These are phyloP conservation scores for Pristionchus pacificus DNA, from an alignment of 1,140 invertebrate species.

Conservation along the genomic window DNA sequence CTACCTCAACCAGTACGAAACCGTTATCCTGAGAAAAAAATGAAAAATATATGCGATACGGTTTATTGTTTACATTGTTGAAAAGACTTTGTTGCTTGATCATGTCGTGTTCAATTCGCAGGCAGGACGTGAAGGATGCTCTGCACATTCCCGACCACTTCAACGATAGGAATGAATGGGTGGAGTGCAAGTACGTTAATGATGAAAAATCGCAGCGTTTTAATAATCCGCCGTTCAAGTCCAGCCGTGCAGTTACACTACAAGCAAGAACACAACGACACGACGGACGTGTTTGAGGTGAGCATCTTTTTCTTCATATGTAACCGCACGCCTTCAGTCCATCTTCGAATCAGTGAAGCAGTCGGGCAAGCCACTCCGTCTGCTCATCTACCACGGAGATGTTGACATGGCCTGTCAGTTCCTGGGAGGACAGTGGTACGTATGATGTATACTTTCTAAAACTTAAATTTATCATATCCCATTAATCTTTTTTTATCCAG, in stretches of 20 bases:
- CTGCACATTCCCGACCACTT: constrained; percentile 58
- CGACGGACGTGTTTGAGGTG: constrained; percentile 33
- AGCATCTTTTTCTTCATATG: no score
- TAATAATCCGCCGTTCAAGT: no score
- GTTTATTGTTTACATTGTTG: no score
- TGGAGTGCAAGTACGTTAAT: constrained; percentile 24
- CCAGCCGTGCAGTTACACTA: no score
- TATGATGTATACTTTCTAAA: constrained; percentile 3
- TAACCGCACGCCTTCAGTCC: neutral
- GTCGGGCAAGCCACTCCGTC: constrained; percentile 39
- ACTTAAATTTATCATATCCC: constrained; percentile 13
- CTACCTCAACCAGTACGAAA: neutral
- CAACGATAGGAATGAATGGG: constrained; percentile 52
- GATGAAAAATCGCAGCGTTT: constrained; percentile 14
- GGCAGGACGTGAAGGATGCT: constrained; percentile 36
- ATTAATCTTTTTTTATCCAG: no score
- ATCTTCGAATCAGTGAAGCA: neutral
- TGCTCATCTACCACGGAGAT: constrained; percentile 63
- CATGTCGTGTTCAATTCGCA: no score
- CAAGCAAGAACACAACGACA: constrained; percentile 37
- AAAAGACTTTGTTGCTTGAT: no score
- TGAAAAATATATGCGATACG: no score
- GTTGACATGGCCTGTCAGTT: constrained; percentile 65
- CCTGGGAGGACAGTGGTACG: constrained; percentile 63
- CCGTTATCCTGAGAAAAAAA: no score